phyloP scores from a whole-genome alignment of 2,888 invertebrate genomes.

The Eurytoma californica region DNA sequence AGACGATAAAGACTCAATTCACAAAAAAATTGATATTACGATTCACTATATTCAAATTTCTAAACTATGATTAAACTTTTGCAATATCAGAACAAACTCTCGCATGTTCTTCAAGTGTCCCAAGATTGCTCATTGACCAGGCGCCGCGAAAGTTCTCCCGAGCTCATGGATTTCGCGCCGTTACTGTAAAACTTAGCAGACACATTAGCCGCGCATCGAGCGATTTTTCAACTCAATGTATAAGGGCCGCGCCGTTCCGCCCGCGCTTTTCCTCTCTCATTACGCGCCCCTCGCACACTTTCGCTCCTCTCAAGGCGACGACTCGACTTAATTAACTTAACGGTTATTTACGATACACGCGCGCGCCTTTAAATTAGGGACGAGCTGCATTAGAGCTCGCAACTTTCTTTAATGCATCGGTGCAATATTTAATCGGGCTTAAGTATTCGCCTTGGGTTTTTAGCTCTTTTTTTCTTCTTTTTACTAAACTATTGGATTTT shows the following conservation, averaged over 20 bases:
- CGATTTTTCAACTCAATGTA: conserved; percentile 30
- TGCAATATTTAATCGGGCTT: conserved; percentile 43
- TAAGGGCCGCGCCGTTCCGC: neutral
- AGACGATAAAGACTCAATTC: too few relatives aligned
- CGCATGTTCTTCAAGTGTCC: too few relatives aligned
- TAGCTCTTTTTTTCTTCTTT: conserved; percentile 29
- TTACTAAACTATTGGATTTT: too few relatives aligned
- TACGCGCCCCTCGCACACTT: neutral
- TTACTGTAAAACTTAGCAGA: too few relatives aligned
- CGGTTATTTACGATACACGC: conserved; percentile 60
- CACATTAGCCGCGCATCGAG: conserved; percentile 19
- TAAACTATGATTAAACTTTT: too few relatives aligned
- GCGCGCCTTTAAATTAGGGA: conserved; percentile 38
- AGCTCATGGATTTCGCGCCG: too few relatives aligned
- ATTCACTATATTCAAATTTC: too few relatives aligned
- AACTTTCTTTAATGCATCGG: conserved; percentile 44
- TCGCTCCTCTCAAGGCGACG: conserved; percentile 29
- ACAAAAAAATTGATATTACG: too few relatives aligned
- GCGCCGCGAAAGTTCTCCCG: too few relatives aligned
- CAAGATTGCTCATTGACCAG: too few relatives aligned
- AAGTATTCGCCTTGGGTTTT: conserved; percentile 16
- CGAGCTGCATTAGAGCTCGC: conserved; percentile 34
- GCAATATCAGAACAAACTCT: too few relatives aligned
- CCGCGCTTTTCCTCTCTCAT: neutral
- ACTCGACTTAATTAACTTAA: conserved; percentile 61